Conservation (phyloP, 2,888 invertebrate species). For the Tetheella fluctuosa region DNA sequence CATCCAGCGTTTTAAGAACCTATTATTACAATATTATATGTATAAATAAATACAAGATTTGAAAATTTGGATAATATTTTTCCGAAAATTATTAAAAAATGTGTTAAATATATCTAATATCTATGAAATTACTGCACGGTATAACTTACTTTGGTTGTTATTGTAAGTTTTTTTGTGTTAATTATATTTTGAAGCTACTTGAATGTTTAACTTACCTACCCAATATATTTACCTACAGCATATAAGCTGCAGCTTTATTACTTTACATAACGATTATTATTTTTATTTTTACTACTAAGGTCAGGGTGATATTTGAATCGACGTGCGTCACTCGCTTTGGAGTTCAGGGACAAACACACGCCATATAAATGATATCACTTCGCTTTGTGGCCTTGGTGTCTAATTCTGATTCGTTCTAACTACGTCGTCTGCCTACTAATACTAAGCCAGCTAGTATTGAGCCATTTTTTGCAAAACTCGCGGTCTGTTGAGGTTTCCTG, state of each 20-base stretch:
- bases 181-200: too few species aligned
- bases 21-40: too few species aligned
- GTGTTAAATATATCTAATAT: too few species aligned
- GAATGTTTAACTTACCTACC: too few species aligned
- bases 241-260: conserved; percentile 43
- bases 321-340: conserved; percentile 76
- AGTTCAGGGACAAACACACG: conserved; percentile 78
- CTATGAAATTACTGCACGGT: too few species aligned
- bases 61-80: too few species aligned
- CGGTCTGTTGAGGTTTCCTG: background rate
- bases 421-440: conserved; percentile 76
- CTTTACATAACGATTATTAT: conserved; percentile 62
- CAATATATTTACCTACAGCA: conserved; percentile 23
- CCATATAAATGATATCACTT: conserved; percentile 80
- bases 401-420: conserved; percentile 78
- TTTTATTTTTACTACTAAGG: conserved; percentile 74
- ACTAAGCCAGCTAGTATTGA: conserved; percentile 25
- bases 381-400: conserved; percentile 72
- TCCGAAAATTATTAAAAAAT: too few species aligned
- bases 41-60: too few species aligned
- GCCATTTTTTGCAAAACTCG: conserved; percentile 15
- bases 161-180: too few species aligned
- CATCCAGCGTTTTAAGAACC: too few species aligned
- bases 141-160: too few species aligned
- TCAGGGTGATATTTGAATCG: conserved; percentile 76